A percentile compares a stretch with the other conserved stretches of the same genome.
These are phyloP conservation scores for Palythoa caribaeorum DNA, from an alignment of 92 coral and sea anemone species.

Conservation along the genomic window DNA sequence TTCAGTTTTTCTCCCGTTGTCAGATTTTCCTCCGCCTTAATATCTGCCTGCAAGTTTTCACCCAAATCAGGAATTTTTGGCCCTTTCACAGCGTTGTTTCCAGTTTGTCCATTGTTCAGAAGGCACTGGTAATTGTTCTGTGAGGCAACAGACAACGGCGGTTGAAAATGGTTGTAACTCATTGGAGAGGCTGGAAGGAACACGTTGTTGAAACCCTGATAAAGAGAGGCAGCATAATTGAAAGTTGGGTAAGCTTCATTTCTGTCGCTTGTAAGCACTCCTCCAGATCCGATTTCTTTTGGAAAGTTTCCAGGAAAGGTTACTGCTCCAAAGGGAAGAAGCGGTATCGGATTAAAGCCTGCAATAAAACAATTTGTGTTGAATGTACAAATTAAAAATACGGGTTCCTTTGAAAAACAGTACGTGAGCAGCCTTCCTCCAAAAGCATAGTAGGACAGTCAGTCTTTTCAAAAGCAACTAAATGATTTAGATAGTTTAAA, in stretches of 20 bases:
- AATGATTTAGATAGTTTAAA: too few relatives aligned
- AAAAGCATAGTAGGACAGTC: too few relatives aligned
- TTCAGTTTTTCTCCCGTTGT: neutral
- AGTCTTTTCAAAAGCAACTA: too few relatives aligned
- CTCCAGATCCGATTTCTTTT: neutral
- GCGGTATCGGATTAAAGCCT: conserved; percentile 27
- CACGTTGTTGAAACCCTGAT: conserved; percentile 9
- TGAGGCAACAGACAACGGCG: neutral
- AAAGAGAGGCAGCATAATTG: conserved; percentile 11
- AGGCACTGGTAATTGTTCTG: neutral
- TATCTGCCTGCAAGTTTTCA: neutral
- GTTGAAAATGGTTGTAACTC: conserved; percentile 19
- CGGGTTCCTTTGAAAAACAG: too few relatives aligned
- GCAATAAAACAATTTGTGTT: neutral
- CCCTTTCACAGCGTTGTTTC: neutral
- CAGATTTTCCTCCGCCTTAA: neutral
- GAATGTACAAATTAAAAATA: neutral
- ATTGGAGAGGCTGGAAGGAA: conserved; percentile 25
- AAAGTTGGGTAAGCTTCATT: neutral
- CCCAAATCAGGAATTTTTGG: conserved; percentile 5
- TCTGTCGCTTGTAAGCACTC: neutral
- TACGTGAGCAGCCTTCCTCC: too few relatives aligned
- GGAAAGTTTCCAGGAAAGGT: conserved; percentile 32
- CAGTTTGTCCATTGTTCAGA: neutral
- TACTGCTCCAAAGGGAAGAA: conserved; percentile 38